Percentiles rank a stretch among this genome's conserved stretches.
phyloP scores from a whole-genome alignment of 2,797 vertebrate species.

The Sebastes taczanowskii region DNA sequence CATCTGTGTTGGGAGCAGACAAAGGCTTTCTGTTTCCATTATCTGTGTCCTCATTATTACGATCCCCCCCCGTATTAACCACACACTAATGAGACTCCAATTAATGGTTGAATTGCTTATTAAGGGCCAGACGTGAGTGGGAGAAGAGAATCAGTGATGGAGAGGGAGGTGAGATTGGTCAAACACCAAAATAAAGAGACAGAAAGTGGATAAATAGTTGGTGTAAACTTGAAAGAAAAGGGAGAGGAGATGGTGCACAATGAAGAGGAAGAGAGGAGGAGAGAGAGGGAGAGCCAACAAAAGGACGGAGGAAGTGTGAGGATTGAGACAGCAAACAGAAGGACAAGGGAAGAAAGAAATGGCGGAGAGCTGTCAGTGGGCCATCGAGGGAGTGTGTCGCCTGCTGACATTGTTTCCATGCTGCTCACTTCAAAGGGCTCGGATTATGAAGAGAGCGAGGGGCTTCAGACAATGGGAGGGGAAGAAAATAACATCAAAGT shows the following conservation, averaged over 20 bases:
- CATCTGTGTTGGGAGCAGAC: slow-evolving; percentile 50
- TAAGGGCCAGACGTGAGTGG: slow-evolving; percentile 60
- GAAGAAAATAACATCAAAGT: slow-evolving; percentile 84
- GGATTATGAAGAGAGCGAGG: slow-evolving; percentile 80
- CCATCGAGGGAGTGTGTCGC: slow-evolving; percentile 73
- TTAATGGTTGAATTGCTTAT: slow-evolving; percentile 70
- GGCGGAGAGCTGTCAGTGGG: slow-evolving; percentile 69
- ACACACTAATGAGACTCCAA: slow-evolving; percentile 71
- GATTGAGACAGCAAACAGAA: slow-evolving; percentile 54
- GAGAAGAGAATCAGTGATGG: slow-evolving; percentile 10
- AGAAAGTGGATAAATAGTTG: slow-evolving; percentile 22
- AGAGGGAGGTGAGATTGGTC: slow-evolving; percentile 13
- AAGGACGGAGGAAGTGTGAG: slow-evolving; percentile 50
- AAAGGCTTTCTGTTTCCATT: slow-evolving; percentile 59
- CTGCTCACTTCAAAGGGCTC: slow-evolving; percentile 81
- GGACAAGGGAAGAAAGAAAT: slow-evolving; percentile 48
- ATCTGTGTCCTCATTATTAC: slow-evolving; percentile 72
- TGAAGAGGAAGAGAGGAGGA: slow-evolving; percentile 8
- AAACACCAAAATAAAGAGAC: slow-evolving; percentile 20
- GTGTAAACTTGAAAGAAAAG: slow-evolving; percentile 30
- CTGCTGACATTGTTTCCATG: slow-evolving; percentile 82
- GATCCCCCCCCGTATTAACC: slow-evolving; percentile 65
- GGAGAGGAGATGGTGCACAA: slow-evolving; percentile 34
- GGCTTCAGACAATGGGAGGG: slow-evolving; percentile 78
- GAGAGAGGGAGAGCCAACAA: slow-evolving; percentile 19